A percentile compares a stretch with the other conserved stretches of the same genome.
phyloP scores from a whole-genome alignment of 92 coral and sea anemone species.

The Virgularia gustaviana region DNA sequence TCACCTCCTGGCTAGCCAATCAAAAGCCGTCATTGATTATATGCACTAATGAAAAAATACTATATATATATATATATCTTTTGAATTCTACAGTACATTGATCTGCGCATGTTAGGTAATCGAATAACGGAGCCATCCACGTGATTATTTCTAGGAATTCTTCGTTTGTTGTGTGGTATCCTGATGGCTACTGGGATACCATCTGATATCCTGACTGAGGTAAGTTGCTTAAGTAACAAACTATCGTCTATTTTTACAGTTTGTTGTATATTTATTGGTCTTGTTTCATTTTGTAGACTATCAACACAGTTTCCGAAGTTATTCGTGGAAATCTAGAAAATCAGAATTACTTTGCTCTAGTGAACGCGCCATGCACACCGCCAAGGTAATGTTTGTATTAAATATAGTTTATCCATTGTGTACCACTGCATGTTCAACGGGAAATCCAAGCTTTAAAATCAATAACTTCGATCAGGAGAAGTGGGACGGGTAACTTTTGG shows the following conservation, averaged over 20 bases:
- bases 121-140: neutral
- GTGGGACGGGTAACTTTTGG: no score
- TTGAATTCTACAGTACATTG: neutral
- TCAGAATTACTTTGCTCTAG: slow-evolving; percentile 90
- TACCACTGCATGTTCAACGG: no score
- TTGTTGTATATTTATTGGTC: no score
- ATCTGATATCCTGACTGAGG: slow-evolving; percentile 92
- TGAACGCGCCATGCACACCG: slow-evolving; percentile 90
- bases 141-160: slow-evolving; percentile 52
- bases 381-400: slow-evolving; percentile 62
- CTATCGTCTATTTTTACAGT: neutral
- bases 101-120: neutral
- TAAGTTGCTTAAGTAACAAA: slow-evolving; percentile 7
- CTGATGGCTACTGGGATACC: slow-evolving; percentile 98
- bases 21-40: no score
- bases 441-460: no score
- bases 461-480: no score
- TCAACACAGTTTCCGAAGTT: slow-evolving; percentile 94
- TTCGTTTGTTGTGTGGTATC: slow-evolving; percentile 72
- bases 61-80: no score
- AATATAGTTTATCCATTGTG: neutral
- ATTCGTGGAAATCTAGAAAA: slow-evolving; percentile 92
- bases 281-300: slow-evolving; percentile 54
- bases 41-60: no score
- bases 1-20: no score